phyloP scores from a whole-genome alignment of 2,113 vertebrate species.

The Indri indri region DNA sequence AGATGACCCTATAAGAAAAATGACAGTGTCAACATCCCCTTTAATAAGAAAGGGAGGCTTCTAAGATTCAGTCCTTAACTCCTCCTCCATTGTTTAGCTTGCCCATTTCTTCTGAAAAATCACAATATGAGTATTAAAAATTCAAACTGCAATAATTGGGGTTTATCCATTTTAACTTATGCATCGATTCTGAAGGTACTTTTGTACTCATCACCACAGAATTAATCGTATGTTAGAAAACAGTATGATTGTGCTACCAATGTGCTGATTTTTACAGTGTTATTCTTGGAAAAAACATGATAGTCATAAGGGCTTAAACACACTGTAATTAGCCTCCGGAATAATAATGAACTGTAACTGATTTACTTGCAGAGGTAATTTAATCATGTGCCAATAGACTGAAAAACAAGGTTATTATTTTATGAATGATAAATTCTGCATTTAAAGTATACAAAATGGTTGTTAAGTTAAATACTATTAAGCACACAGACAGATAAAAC shows the following conservation, averaged over 20 bases:
- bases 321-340: conserved; percentile 51
- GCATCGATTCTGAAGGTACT: background rate
- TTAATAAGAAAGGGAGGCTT: background rate
- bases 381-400: conserved; percentile 62
- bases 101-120: background rate
- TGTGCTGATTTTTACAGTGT: background rate
- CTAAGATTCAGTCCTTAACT: background rate
- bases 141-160: background rate
- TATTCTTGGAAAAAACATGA: background rate
- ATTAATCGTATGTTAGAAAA: conserved; percentile 37
- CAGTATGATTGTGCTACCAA: background rate
- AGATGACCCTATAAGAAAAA: background rate
- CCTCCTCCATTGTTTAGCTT: background rate
- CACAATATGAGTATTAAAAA: background rate
- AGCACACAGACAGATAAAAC: conserved; percentile 69
- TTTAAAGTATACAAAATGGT: conserved; percentile 65
- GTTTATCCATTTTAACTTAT: conserved; percentile 26
- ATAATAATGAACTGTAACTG: conserved; percentile 65
- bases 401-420: conserved; percentile 65
- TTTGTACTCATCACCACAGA: background rate
- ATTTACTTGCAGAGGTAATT: conserved; percentile 59
- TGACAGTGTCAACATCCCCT: background rate
- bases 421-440: conserved; percentile 63
- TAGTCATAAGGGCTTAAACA: conserved; percentile 62
- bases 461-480: conserved; percentile 72